phyloP scores from a whole-genome alignment of 2,113 vertebrate genomes.

The Procapra przewalskii region DNA sequence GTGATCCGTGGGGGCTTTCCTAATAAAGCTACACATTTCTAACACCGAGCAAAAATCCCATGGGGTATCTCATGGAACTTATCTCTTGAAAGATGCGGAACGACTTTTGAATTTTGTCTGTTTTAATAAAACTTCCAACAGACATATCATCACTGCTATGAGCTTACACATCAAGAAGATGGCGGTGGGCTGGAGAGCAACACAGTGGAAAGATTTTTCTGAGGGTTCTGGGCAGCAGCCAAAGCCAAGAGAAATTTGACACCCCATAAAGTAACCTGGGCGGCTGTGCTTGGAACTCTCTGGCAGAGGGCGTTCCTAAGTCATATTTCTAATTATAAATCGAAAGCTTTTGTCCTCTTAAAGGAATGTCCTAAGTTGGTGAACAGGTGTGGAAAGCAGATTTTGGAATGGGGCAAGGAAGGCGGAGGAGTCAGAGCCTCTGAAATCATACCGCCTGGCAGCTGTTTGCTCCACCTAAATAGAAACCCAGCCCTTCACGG shows the following conservation, averaged over 20 bases:
- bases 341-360: slow-evolving; percentile 7
- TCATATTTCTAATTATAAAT: slow-evolving; percentile 58
- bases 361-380: slow-evolving; percentile 37
- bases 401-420: background rate
- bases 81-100: background rate
- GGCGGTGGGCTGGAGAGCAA: background rate
- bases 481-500: background rate
- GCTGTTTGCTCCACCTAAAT: slow-evolving; percentile 11
- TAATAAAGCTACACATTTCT: background rate
- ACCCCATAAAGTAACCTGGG: slow-evolving; percentile 7
- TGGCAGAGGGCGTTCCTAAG: slow-evolving; percentile 12
- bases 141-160: background rate
- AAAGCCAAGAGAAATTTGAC: slow-evolving; percentile 48
- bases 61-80: rapidly evolving
- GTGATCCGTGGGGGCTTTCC: background rate
- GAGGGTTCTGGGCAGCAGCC: background rate
- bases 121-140: background rate
- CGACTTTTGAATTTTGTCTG: background rate
- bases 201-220: slow-evolving; percentile 37
- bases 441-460: background rate
- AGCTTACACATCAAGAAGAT: background rate
- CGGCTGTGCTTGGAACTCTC: background rate
- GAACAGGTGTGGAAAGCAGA: slow-evolving; percentile 54
- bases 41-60: background rate
- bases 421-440: background rate